Conservation (phyloP, 2,797 vertebrate genomes). For the Rhincodon typus region DNA sequence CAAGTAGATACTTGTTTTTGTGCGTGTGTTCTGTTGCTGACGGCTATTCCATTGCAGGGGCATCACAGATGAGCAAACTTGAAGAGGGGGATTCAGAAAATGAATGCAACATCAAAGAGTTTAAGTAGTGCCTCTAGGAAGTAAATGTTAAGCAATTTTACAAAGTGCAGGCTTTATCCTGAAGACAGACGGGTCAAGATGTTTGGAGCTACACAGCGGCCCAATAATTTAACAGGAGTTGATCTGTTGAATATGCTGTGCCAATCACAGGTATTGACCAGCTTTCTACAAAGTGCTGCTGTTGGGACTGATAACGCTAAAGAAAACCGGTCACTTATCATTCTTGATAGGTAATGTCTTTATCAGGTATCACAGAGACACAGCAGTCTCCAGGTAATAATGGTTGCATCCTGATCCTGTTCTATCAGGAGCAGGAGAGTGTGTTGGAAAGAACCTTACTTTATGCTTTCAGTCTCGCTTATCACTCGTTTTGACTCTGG, state of each 20-base stretch:
- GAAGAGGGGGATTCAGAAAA: background rate
- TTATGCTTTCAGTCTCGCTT: background rate
- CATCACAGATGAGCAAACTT: background rate
- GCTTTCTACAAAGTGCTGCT: background rate
- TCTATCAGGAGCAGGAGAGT: background rate
- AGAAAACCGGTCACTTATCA: background rate
- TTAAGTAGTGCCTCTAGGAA: background rate
- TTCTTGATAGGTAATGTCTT: background rate
- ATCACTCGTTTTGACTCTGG: background rate
- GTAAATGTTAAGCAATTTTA: background rate
- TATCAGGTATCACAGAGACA: background rate
- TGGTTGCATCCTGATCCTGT: background rate
- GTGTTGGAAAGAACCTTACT: background rate
- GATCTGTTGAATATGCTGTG: background rate
- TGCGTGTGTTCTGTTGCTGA: background rate
- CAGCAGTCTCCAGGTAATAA: background rate
- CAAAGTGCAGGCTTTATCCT: background rate
- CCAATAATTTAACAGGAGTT: background rate
- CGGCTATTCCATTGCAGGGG: background rate
- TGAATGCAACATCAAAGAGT: background rate
- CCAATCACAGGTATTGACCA: background rate
- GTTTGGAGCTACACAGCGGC: background rate
- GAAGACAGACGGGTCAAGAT: background rate
- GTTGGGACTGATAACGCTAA: background rate
- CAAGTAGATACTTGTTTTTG: background rate